phyloP scores from a whole-genome alignment of 2,113 vertebrate genomes.

The Cynocephalus volans region DNA sequence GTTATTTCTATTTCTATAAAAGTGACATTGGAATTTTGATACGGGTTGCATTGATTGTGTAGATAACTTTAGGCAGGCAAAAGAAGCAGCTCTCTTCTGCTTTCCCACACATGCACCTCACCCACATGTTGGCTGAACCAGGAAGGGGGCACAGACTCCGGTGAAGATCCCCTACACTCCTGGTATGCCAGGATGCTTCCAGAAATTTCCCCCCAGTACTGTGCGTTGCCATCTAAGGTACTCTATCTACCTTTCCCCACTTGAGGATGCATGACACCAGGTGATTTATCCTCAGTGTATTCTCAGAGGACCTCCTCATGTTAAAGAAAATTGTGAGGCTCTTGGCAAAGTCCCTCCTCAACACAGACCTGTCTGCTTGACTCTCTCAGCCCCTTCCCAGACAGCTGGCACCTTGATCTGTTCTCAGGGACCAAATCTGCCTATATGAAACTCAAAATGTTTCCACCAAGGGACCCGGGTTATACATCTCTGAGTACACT shows the following conservation, averaged over 20 bases:
- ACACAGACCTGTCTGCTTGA: neutral
- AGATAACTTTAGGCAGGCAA: neutral
- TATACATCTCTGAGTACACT: neutral
- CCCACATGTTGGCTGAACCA: neutral
- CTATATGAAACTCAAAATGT: neutral
- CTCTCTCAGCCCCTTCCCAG: neutral
- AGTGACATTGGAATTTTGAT: neutral
- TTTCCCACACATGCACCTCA: neutral
- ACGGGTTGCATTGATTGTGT: neutral
- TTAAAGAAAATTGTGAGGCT: neutral
- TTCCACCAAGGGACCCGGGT: neutral
- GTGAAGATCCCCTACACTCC: neutral
- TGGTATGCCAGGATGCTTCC: neutral
- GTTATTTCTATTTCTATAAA: neutral
- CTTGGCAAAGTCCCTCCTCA: neutral
- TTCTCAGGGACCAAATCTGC: neutral
- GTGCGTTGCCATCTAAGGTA: neutral
- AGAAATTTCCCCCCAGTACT: neutral
- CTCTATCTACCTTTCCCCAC: neutral
- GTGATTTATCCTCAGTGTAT: neutral
- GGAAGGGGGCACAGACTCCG: rapidly evolving
- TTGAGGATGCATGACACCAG: neutral
- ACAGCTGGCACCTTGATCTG: neutral
- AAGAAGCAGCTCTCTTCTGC: neutral
- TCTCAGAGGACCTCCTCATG: neutral